Evolutionary conservation across 2,888 invertebrate species (phyloP).

Genomic region (Dione juno): DNA sequence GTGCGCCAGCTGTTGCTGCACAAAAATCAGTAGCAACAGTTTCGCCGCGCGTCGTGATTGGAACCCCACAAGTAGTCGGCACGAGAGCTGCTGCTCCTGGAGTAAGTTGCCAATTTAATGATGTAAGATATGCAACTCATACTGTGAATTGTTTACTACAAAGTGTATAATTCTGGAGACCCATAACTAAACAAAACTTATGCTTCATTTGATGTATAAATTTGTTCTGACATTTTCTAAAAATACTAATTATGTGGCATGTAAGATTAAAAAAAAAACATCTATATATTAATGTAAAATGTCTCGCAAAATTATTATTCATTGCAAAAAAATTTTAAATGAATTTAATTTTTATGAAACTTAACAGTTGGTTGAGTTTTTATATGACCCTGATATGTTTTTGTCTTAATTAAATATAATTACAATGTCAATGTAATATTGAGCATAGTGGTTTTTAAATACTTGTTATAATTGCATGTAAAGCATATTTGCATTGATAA

Average conservation of each 20-base stretch:
- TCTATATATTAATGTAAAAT: background rate
- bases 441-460: background rate
- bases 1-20: conserved; percentile 85
- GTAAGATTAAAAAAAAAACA: conserved; percentile 1
- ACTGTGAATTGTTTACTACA: conserved; percentile 16
- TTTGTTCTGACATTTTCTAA: background rate
- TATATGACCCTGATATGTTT: background rate
- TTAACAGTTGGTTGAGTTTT: background rate
- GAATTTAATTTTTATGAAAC: background rate
- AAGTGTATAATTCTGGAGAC: conserved; percentile 31
- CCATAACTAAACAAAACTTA: conserved; percentile 28
- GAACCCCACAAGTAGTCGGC: conserved; percentile 91
- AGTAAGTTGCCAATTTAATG: conserved; percentile 75
- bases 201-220: background rate
- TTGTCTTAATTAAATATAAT: background rate
- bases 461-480: conserved; percentile 13
- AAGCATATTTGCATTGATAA: conserved; percentile 12
- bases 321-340: background rate
- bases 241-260: conserved; percentile 2
- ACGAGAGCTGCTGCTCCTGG: conserved; percentile 91
- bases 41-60: conserved; percentile 92
- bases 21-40: conserved; percentile 91
- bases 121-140: conserved; percentile 28
- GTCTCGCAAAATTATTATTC: conserved; percentile 4
- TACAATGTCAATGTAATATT: background rate